Conservation (phyloP, 2,797 vertebrate species). For the Lacerta viridis region DNA sequence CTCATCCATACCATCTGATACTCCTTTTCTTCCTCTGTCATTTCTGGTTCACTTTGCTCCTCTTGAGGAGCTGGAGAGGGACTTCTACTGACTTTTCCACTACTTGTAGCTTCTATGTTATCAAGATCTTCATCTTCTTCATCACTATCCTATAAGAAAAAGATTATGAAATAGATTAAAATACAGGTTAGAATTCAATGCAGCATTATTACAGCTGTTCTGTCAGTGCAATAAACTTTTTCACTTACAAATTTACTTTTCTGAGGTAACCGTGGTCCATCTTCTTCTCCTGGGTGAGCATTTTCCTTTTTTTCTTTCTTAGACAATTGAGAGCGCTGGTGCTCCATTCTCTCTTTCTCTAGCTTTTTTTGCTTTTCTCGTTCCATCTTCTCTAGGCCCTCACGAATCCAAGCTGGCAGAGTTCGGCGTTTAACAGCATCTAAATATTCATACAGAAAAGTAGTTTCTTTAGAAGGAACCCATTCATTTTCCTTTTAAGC, state of each 20-base stretch:
- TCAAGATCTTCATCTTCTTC: conserved; percentile 88
- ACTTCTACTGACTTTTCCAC: conserved; percentile 82
- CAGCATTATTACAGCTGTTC: too few relatives aligned
- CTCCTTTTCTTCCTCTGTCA: conserved; percentile 97
- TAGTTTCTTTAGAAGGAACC: conserved; percentile 40
- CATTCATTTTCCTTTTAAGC: background rate
- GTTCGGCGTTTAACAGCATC: conserved; percentile 98
- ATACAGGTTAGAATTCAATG: too few relatives aligned
- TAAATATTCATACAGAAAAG: conserved; percentile 66
- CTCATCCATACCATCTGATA: conserved; percentile 91
- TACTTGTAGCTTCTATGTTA: conserved; percentile 85
- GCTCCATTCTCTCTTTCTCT: conserved; percentile 96
- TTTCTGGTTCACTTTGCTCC: conserved; percentile 94
- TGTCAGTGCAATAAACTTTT: background rate
- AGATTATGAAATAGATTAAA: background rate
- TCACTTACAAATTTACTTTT: conserved; percentile 98
- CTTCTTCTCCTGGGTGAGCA: conserved; percentile 85
- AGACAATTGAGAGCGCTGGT: conserved; percentile 92
- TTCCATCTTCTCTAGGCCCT: conserved; percentile 99
- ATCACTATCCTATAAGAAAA: conserved; percentile 86
- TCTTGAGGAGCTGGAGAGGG: conserved; percentile 91
- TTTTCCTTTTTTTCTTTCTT: conserved; percentile 87
- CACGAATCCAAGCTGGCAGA: conserved; percentile 97
- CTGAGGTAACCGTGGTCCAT: conserved; percentile 92
- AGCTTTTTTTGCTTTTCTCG: conserved; percentile 97